phyloP scores from a whole-genome alignment of 2,113 vertebrate species.

The Aramus guarauna region DNA sequence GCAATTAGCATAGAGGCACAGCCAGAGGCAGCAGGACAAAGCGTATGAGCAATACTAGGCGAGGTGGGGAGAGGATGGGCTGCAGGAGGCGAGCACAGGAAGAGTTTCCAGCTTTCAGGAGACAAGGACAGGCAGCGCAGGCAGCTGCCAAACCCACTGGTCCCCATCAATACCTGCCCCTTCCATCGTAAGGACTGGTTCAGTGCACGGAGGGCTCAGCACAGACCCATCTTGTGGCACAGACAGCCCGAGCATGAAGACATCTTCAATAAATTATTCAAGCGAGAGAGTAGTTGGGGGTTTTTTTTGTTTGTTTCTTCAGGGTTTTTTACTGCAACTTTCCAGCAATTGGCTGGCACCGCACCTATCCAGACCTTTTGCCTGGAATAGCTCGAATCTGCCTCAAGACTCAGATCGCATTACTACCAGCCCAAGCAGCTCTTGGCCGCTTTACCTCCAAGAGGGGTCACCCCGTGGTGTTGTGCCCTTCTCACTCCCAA shows the following conservation, averaged over 20 bases:
- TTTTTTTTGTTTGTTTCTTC: not conserved
- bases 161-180: not conserved
- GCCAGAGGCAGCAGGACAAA: not conserved
- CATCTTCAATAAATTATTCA: not conserved
- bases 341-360: not conserved
- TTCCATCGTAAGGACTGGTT: accelerated
- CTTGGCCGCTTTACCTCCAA: not conserved
- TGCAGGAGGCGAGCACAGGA: not conserved
- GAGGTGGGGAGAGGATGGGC: not conserved
- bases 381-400: not conserved
- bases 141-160: not conserved
- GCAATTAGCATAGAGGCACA: not conserved
- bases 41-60: not conserved
- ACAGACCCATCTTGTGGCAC: no score
- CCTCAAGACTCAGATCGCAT: not conserved
- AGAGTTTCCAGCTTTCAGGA: not conserved
- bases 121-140: not conserved
- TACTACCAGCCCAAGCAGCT: not conserved
- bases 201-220: not conserved
- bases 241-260: not conserved
- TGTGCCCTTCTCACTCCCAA: not conserved
- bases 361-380: not conserved
- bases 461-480: not conserved
- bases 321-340: not conserved
- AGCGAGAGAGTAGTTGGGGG: not conserved